These are phyloP conservation scores for Ochotona princeps DNA, from an alignment of 2,113 vertebrate genomes.

Conservation along the genomic window DNA sequence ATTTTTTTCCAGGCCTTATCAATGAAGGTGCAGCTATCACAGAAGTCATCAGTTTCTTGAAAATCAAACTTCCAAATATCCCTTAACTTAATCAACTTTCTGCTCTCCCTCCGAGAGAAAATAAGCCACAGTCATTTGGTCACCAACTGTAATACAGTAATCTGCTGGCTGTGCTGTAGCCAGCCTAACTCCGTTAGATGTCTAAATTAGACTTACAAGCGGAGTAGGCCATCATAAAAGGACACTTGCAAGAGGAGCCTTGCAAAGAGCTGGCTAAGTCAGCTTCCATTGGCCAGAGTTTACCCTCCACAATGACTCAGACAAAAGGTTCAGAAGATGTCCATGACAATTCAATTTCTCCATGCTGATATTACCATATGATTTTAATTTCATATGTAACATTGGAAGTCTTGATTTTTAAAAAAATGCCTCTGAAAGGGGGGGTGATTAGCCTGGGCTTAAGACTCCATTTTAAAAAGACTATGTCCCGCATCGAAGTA, in stretches of 20 bases:
- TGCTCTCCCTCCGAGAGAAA: background rate
- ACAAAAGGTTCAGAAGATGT: background rate
- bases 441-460: too few relatives aligned
- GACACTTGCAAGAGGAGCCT: background rate
- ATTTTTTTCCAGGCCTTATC: background rate
- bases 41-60: background rate
- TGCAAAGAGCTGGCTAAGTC: background rate
- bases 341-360: background rate
- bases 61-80: background rate
- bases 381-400: background rate
- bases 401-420: background rate
- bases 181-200: background rate
- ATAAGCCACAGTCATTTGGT: background rate
- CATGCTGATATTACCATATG: background rate
- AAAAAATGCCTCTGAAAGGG: too few relatives aligned
- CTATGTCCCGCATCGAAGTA: too few relatives aligned
- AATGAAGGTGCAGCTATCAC: background rate
- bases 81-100: background rate
- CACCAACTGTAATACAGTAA: background rate
- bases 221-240: background rate
- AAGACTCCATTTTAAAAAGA: too few relatives aligned
- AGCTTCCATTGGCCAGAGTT: background rate
- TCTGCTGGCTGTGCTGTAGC: background rate
- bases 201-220: background rate
- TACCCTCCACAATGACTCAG: background rate